Evolutionary conservation across 37 sponge, comb jelly and placozoan genomes (phyloP).

Genomic region (Ianthella basta): DNA sequence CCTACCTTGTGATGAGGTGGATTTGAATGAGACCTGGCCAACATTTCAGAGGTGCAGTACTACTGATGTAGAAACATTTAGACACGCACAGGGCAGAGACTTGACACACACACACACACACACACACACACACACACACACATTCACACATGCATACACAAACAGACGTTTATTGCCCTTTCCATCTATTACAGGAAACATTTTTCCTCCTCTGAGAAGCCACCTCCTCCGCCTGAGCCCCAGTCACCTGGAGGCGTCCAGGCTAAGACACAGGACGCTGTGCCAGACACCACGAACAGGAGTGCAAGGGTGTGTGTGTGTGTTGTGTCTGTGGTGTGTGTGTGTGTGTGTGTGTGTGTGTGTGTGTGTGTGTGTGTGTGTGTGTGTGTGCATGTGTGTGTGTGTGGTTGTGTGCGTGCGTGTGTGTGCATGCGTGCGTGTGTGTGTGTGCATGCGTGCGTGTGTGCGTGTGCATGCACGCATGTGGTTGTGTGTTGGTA

Average conservation of each 20-base stretch:
- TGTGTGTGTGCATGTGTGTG: constrained; percentile 61
- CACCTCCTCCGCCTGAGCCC: background rate
- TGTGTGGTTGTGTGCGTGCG: constrained; percentile 58
- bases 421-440: constrained; percentile 54
- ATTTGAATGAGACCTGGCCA: constrained; percentile 82
- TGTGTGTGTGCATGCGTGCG: constrained; percentile 57
- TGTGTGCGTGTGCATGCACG: constrained; percentile 54
- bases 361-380: constrained; percentile 58
- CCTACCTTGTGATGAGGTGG: constrained; percentile 66
- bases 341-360: constrained; percentile 63
- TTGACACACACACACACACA: background rate
- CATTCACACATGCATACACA: constrained; percentile 1
- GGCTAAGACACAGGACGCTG: background rate
- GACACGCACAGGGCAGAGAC: background rate
- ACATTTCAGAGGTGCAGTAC: constrained; percentile 69
- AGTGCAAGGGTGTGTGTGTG: constrained; percentile 40
- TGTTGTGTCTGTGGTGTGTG: constrained; percentile 42
- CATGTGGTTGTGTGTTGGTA: constrained; percentile 54
- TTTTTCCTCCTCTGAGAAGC: background rate
- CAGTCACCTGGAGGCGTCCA: background rate
- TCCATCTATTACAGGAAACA: background rate
- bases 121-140: background rate
- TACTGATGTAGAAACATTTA: constrained; percentile 6
- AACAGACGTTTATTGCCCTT: too few relatives aligned
- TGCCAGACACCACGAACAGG: background rate